These are phyloP conservation scores for Leptopilina clavipes DNA, from an alignment of 1,140 invertebrate species.

Conservation along the genomic window DNA sequence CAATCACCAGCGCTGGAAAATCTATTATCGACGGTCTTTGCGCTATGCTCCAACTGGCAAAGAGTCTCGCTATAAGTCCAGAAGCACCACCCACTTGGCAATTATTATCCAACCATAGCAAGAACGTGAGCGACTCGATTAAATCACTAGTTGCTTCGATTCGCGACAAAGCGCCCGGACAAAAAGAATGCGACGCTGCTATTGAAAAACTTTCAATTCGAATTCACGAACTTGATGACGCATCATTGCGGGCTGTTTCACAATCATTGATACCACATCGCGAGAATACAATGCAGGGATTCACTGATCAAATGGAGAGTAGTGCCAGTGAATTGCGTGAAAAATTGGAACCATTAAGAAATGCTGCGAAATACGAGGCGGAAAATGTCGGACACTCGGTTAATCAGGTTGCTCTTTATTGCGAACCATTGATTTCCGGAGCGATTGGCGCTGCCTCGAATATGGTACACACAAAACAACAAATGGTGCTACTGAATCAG, in stretches of 20 bases:
- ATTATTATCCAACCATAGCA: conserved; percentile 92
- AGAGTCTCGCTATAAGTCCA: conserved; percentile 90
- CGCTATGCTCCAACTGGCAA: conserved; percentile 92
- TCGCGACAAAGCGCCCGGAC: conserved; percentile 95
- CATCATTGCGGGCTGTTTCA: conserved; percentile 89
- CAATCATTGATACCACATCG: conserved; percentile 84
- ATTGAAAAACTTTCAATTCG: conserved; percentile 86
- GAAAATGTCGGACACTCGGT: conserved; percentile 94
- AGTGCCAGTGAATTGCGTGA: conserved; percentile 86
- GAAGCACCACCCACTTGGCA: conserved; percentile 96
- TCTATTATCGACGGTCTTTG: conserved; percentile 89
- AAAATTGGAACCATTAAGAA: conserved; percentile 86
- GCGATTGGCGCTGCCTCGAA: conserved; percentile 92
- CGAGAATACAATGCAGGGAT: conserved; percentile 87
- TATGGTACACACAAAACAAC: conserved; percentile 91
- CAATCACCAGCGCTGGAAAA: conserved; percentile 89
- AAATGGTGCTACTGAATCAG: conserved; percentile 92
- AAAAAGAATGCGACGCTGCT: conserved; percentile 92
- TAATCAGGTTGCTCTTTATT: conserved; percentile 86
- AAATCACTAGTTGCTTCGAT: conserved; percentile 94
- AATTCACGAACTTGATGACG: conserved; percentile 89
- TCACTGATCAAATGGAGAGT: conserved; percentile 85
- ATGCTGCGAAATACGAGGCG: conserved; percentile 91
- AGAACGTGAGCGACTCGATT: conserved; percentile 96
- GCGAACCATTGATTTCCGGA: conserved; percentile 88